Conservation (phyloP, 2,888 invertebrate species). For the Deroplatys truncata region DNA sequence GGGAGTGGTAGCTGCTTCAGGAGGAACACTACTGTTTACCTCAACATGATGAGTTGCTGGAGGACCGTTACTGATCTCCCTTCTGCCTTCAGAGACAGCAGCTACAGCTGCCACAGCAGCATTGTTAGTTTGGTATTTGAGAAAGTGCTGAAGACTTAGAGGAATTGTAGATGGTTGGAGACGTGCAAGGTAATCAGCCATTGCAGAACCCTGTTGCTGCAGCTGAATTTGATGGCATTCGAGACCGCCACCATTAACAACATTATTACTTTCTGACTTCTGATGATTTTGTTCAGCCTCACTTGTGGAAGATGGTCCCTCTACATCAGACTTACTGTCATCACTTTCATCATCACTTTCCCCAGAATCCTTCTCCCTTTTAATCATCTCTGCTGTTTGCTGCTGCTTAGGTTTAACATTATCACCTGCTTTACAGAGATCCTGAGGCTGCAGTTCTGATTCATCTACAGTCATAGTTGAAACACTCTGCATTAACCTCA, state of each 20-base stretch:
- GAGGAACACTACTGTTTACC: background rate
- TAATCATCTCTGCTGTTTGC: background rate
- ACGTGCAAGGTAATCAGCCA: slow-evolving; percentile 45
- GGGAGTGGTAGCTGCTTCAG: slow-evolving; percentile 36
- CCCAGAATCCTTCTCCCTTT: slow-evolving; percentile 13
- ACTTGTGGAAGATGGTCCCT: slow-evolving; percentile 24
- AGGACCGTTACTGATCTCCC: slow-evolving; percentile 37
- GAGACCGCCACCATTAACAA: background rate
- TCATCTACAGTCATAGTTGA: slow-evolving; percentile 17
- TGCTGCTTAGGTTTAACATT: background rate
- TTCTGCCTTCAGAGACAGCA: background rate
- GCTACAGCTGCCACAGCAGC: background rate
- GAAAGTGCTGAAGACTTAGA: slow-evolving; percentile 42
- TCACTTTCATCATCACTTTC: slow-evolving; percentile 35
- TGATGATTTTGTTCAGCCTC: background rate
- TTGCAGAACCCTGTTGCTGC: slow-evolving; percentile 41
- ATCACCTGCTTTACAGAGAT: slow-evolving; percentile 14
- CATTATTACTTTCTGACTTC: background rate
- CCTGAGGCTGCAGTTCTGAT: slow-evolving; percentile 8
- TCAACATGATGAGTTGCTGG: background rate
- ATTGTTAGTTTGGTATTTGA: slow-evolving; percentile 41
- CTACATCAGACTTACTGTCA: slow-evolving; percentile 22
- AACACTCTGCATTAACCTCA: slow-evolving; percentile 21
- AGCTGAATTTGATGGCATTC: slow-evolving; percentile 36
- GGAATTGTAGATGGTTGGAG: slow-evolving; percentile 42